Evolutionary conservation across 2,113 vertebrate genomes (phyloP), one percentile per base, ranked within the genome.

Genomic region (Eulacestoma nigropectus): DNA sequence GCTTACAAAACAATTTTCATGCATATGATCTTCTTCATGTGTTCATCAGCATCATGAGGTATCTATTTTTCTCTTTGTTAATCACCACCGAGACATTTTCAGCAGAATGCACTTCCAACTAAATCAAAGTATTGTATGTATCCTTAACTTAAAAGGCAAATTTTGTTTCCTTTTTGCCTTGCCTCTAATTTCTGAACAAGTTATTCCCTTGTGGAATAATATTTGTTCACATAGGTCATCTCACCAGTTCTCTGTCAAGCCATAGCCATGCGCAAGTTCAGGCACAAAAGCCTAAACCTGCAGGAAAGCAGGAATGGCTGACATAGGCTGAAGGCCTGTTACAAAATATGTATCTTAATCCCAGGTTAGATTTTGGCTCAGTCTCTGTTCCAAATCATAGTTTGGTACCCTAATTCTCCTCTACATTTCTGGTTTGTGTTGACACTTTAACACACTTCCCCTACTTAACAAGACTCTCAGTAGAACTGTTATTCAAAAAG

Each of bases 231-330:
- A 1, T 2, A 23, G 21, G 4, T 39, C 35, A 27, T 76, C 39
- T 47, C 63, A 42, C 33, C 14, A 33, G 9, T 14, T 64, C 25
- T 83, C 35, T 27, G 16, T n/a, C 27, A 32, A 59, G 35, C 44
- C 33, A 18, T 4, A 39, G 15, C 30, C 1, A 0, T 2, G 17
- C 0, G 0, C 22, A 64, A 69, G 25, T 37, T 33, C 52, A 57
- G 32, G 53, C 57, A 86, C 25, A 49, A 56, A 64, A 37, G 7
- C 16, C 5, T 46, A 47, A 68, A 60, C 42, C 60, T 46, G 11
- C 13, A 15, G 74, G 41, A 70, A 64, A 60, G 30, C 7, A 44
- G 50, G 32, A 84, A 39, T n/a, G 9, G 52, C 30, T 67, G 37
- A 60, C 77, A 33, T 7, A 56, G 47, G 7, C 15, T 63, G 47